phyloP scores from a whole-genome alignment of 2,888 invertebrate species.

The Yponomeuta malinellus region DNA sequence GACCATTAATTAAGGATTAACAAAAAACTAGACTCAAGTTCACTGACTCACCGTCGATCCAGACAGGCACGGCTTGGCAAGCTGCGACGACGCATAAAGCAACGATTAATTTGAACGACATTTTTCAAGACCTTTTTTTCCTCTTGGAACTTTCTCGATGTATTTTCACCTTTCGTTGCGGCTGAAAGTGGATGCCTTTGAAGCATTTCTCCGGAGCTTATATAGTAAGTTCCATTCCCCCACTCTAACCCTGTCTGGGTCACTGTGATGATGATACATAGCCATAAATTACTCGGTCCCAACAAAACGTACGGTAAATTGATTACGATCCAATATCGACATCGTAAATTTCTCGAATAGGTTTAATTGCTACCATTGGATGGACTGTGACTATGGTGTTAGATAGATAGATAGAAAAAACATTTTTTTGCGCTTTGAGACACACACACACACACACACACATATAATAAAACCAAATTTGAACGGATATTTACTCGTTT shows the following conservation, averaged over 20 bases:
- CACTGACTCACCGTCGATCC: conserved; percentile 28
- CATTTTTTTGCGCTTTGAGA: too few species aligned
- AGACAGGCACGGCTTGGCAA: conserved; percentile 47
- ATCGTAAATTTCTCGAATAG: conserved; percentile 38
- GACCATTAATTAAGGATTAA: not conserved
- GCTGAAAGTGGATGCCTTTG: conserved; percentile 50
- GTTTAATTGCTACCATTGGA: conserved; percentile 3
- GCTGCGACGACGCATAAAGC: conserved; percentile 39
- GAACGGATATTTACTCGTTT: too few species aligned
- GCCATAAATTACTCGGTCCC: conserved; percentile 40
- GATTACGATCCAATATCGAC: conserved; percentile 45
- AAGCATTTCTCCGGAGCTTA: conserved; percentile 56
- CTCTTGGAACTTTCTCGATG: conserved; percentile 26
- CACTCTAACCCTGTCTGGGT: conserved; percentile 46
- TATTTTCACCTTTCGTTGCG: conserved; percentile 46
- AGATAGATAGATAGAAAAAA: not conserved
- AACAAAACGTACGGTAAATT: conserved; percentile 50
- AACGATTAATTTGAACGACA: conserved; percentile 50
- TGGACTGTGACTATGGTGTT: not conserved
- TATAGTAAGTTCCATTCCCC: conserved; percentile 58
- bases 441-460: too few species aligned
- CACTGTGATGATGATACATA: conserved; percentile 52
- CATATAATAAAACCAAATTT: too few species aligned
- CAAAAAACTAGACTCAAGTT: not conserved
- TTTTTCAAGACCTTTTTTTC: conserved; percentile 30